Evolutionary conservation across 2,888 invertebrate species (phyloP).

Genomic region (Spicauda simplicius): DNA sequence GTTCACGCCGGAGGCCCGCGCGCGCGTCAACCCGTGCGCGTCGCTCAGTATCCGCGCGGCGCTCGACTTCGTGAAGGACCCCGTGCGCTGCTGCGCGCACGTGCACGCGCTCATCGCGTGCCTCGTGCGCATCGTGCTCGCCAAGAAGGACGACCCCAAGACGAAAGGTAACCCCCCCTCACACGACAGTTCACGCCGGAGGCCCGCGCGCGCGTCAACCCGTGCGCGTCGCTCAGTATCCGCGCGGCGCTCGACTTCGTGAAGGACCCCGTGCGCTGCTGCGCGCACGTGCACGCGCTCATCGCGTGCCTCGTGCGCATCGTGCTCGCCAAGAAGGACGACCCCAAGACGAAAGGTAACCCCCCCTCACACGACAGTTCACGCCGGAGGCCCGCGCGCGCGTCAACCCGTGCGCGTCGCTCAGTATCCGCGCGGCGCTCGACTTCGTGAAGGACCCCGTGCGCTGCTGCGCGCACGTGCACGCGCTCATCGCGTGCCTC

Average conservation of each 20-base stretch:
- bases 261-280: conserved; percentile 97
- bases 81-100: conserved; percentile 95
- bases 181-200: conserved; percentile 93
- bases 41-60: conserved; percentile 97
- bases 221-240: conserved; percentile 96
- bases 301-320: conserved; percentile 94
- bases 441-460: conserved; percentile 98
- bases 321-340: conserved; percentile 93
- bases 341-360: conserved; percentile 93
- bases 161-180: conserved; percentile 88
- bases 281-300: conserved; percentile 94
- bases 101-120: conserved; percentile 95
- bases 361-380: too few species aligned
- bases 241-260: conserved; percentile 96
- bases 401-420: conserved; percentile 96
- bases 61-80: conserved; percentile 97
- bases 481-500: conserved; percentile 93
- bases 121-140: conserved; percentile 92
- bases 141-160: conserved; percentile 94
- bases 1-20: conserved; percentile 92
- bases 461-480: conserved; percentile 96
- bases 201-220: conserved; percentile 95
- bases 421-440: conserved; percentile 95
- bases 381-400: conserved; percentile 92
- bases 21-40: conserved; percentile 95